These are phyloP conservation scores for Habrosyne pyritoides DNA, from an alignment of 2,888 invertebrate genomes.

Conservation along the genomic window DNA sequence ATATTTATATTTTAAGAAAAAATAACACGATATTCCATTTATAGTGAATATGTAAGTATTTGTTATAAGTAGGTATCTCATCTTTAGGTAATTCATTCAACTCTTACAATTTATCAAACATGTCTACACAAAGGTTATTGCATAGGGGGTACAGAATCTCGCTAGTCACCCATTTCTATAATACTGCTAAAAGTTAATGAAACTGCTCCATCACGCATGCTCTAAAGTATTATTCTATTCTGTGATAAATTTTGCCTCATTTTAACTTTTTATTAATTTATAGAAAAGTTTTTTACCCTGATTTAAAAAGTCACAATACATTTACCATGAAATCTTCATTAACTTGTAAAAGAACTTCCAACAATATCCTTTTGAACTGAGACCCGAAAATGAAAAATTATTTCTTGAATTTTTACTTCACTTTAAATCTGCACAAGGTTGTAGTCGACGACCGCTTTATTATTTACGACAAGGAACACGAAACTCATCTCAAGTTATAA, in stretches of 20 bases:
- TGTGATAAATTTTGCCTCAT: constrained; percentile 23
- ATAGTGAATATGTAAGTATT: not conserved
- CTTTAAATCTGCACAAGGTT: constrained; percentile 81
- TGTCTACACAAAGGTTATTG: constrained; percentile 38
- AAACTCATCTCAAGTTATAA: constrained; percentile 84
- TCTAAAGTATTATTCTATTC: constrained; percentile 29
- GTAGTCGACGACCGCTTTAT: constrained; percentile 83
- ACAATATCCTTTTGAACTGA: constrained; percentile 63
- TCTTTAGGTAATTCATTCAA: not conserved
- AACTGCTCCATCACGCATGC: constrained; percentile 42
- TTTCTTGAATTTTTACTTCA: constrained; percentile 78
- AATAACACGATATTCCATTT: not conserved
- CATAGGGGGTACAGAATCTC: constrained; percentile 37
- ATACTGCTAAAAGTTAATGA: constrained; percentile 38
- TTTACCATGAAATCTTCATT: constrained; percentile 64
- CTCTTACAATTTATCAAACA: constrained; percentile 22
- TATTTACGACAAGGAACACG: constrained; percentile 84
- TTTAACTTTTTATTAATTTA: constrained; percentile 3
- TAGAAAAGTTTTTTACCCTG: constrained; percentile 21
- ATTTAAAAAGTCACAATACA: constrained; percentile 41
- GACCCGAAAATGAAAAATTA: constrained; percentile 73
- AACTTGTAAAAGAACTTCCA: constrained; percentile 61
- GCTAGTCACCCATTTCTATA: constrained; percentile 52
- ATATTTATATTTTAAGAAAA: constrained; percentile 14
- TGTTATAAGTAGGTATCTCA: not conserved